Evolutionary conservation across 2,888 invertebrate species (phyloP).

Genomic region (Acanthosepion lycidas): DNA sequence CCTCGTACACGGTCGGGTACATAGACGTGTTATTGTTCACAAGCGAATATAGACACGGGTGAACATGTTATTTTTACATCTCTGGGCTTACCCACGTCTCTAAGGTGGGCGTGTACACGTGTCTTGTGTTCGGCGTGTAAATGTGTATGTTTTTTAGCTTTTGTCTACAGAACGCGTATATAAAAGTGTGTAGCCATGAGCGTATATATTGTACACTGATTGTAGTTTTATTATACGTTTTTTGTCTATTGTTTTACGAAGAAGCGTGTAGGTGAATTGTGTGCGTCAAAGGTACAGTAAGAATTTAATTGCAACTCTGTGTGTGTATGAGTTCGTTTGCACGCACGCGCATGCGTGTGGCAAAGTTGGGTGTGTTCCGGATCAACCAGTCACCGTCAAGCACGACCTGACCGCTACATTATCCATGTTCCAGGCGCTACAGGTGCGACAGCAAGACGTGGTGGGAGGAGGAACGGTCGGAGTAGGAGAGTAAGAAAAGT

Average conservation of each 20-base stretch:
- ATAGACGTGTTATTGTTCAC: background rate
- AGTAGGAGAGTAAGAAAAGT: background rate
- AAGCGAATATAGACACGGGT: background rate
- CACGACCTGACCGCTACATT: background rate
- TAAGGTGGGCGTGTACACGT: background rate
- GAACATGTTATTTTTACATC: background rate
- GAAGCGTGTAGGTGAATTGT: too few relatives aligned
- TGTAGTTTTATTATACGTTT: too few relatives aligned
- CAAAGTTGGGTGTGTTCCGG: background rate
- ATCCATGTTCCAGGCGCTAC: background rate
- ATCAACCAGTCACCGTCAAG: slow-evolving; percentile 15
- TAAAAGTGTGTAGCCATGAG: too few relatives aligned
- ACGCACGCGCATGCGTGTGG: background rate
- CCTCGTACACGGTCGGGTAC: background rate
- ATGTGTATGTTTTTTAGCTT: too few relatives aligned
- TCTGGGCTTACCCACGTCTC: too few relatives aligned
- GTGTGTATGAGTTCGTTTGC: background rate
- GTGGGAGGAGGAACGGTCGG: background rate
- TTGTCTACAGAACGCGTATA: too few relatives aligned
- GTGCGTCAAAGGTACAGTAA: too few relatives aligned
- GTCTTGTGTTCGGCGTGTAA: background rate
- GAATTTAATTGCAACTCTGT: background rate
- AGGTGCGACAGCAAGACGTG: background rate
- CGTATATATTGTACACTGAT: too few relatives aligned
- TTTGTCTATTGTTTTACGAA: too few relatives aligned